Percentiles rank a stretch among this genome's conserved stretches.
These are phyloP conservation scores for Podargus strigoides DNA, from an alignment of 2,797 vertebrate genomes.

Conservation along the genomic window DNA sequence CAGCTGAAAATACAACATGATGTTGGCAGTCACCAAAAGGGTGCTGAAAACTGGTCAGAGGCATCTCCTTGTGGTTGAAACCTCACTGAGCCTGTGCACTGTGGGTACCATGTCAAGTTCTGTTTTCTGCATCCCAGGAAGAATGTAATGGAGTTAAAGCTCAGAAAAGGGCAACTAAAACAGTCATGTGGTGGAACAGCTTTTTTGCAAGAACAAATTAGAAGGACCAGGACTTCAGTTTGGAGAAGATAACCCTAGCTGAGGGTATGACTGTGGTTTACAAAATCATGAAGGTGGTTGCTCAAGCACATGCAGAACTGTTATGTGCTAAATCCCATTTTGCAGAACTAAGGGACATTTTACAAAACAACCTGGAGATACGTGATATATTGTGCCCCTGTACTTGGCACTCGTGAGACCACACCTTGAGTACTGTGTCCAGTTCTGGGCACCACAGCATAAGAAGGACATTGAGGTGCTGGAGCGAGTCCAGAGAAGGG, in stretches of 20 bases:
- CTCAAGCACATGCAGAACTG: neutral
- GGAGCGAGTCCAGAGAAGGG: too few species aligned
- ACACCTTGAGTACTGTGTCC: too few species aligned
- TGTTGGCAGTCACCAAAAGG: neutral
- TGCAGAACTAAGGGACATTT: neutral
- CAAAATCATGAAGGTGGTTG: neutral
- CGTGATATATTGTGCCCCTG: too few species aligned
- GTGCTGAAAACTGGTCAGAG: neutral
- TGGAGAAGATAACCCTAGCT: neutral
- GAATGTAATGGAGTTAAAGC: neutral
- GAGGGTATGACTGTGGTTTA: neutral
- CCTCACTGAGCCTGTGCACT: neutral
- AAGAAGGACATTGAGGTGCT: too few species aligned
- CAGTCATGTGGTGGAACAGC: neutral
- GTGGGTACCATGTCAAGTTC: neutral
- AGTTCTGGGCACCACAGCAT: too few species aligned
- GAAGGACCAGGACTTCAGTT: neutral
- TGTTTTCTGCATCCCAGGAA: neutral
- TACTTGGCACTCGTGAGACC: too few species aligned
- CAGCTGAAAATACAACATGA: neutral
- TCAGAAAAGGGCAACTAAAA: neutral
- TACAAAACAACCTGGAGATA: neutral
- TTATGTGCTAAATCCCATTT: neutral
- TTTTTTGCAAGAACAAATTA: neutral
- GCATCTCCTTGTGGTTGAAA: neutral